phyloP scores from a whole-genome alignment of 2,888 invertebrate species.

The Lepas anatifera region DNA sequence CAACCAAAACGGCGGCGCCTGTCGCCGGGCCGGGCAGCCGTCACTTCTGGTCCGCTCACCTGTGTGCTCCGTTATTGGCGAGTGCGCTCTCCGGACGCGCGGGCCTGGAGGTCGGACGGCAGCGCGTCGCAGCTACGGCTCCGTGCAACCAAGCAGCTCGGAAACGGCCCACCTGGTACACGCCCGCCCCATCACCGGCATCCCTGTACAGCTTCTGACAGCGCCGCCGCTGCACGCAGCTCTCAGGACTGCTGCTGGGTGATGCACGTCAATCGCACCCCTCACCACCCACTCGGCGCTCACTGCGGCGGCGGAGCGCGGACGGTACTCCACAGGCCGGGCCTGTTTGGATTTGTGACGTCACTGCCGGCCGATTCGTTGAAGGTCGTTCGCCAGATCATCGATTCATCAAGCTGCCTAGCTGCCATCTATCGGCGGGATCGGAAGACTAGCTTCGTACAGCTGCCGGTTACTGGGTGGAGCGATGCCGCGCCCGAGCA shows the following conservation, averaged over 20 bases:
- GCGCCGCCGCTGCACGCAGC: no score
- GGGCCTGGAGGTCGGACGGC: not conserved
- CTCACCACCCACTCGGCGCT: not conserved
- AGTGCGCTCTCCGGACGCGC: not conserved
- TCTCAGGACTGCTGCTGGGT: no score
- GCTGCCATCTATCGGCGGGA: not conserved
- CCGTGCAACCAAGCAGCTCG: not conserved
- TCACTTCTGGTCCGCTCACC: not conserved
- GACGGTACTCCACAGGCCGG: slow-evolving; percentile 4
- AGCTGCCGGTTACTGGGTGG: no score
- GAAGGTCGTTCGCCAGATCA: slow-evolving; percentile 11
- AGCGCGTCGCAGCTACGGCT: not conserved
- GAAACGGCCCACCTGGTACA: not conserved
- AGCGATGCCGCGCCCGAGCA: no score
- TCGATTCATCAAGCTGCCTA: not conserved
- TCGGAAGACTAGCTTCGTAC: not conserved
- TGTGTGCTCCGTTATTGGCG: not conserved
- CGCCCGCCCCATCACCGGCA: not conserved
- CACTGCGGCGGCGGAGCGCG: not conserved
- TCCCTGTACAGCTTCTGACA: no score
- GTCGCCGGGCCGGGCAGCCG: not conserved
- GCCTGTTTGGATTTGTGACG: slow-evolving; percentile 12
- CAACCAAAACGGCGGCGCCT: no score
- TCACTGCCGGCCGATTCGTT: slow-evolving; percentile 7
- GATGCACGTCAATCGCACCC: no score